A percentile compares a stretch with the other conserved stretches of the same genome.
Conservation (phyloP, 2,113 vertebrate genomes). For the Megaceryle torquata region DNA sequence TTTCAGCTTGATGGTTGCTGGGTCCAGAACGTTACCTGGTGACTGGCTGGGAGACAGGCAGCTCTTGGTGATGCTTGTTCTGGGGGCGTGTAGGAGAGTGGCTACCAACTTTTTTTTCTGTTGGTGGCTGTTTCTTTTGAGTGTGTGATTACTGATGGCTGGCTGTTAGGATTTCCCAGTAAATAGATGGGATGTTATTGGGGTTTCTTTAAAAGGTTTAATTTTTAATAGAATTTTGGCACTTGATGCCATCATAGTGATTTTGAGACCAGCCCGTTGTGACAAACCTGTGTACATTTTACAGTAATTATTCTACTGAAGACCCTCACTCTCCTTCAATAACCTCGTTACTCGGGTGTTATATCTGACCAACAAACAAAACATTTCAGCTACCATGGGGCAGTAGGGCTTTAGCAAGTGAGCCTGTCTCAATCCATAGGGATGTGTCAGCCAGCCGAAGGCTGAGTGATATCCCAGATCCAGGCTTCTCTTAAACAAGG, state of each 20-base stretch:
- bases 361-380: neutral
- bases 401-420: neutral
- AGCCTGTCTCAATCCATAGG: neutral
- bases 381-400: neutral
- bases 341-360: neutral
- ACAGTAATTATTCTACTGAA: neutral
- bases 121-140: neutral
- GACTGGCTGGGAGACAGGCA: neutral
- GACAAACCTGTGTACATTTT: neutral
- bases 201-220: neutral
- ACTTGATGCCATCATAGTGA: neutral
- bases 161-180: neutral
- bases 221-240: neutral
- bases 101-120: neutral
- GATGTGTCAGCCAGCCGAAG: neutral
- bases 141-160: neutral
- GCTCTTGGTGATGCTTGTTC: neutral
- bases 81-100: fast-evolving
- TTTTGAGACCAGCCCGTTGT: neutral
- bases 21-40: neutral
- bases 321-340: neutral
- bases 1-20: neutral
- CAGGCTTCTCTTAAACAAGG: neutral
- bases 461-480: neutral
- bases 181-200: neutral